Conservation (phyloP, 2,113 vertebrate genomes). For the Balaeniceps rex region DNA sequence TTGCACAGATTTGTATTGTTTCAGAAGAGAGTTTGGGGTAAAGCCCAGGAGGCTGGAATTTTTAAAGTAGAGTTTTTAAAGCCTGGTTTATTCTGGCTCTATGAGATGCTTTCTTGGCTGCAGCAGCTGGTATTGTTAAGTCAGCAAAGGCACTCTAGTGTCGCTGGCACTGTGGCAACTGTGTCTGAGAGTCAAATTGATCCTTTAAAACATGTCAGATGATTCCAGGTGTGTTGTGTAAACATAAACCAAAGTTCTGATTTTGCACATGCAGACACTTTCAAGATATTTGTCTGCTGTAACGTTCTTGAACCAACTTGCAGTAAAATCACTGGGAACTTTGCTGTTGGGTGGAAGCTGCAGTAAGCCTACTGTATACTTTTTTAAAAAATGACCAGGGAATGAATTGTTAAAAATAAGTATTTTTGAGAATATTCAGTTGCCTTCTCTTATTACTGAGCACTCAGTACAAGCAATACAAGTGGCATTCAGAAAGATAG, state of each 20-base stretch:
- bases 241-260: not conserved
- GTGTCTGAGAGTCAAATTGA: not conserved
- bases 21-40: not conserved
- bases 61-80: not conserved
- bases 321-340: not conserved
- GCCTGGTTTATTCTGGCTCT: not conserved
- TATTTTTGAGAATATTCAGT: not conserved
- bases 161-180: not conserved
- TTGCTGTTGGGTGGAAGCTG: not conserved
- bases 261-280: not conserved
- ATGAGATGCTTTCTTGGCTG: not conserved
- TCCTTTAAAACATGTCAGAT: not conserved
- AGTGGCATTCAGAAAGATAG: not conserved
- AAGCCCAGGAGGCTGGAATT: not conserved
- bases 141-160: not conserved
- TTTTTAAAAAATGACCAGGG: not conserved
- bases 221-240: not conserved
- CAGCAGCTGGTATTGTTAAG: not conserved
- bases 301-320: rapidly evolving
- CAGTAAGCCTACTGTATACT: not conserved
- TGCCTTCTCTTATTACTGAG: not conserved
- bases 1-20: not conserved
- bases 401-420: not conserved
- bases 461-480: not conserved
- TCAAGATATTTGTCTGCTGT: not conserved